phyloP scores from a whole-genome alignment of 1,140 invertebrate species.

The Drosophila santomea region DNA sequence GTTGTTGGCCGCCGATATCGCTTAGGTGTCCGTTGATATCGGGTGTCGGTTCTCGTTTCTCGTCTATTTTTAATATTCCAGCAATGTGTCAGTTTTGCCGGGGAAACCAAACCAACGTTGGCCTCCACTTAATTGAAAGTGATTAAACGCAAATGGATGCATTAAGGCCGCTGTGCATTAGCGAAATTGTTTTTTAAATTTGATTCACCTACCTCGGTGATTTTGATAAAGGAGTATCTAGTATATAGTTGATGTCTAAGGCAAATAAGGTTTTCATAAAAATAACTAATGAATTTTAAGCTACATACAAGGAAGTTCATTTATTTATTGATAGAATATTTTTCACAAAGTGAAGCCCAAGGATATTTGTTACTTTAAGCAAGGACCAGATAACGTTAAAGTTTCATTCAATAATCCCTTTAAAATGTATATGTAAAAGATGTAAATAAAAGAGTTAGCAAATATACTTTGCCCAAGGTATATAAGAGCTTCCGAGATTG shows the following conservation, averaged over 20 bases:
- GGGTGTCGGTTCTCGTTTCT: conserved; percentile 35
- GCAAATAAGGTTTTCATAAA: neutral
- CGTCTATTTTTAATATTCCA: conserved; percentile 63
- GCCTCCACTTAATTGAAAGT: conserved; percentile 52
- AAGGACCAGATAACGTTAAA: neutral
- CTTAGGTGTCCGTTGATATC: conserved; percentile 47
- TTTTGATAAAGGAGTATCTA: conserved; percentile 33
- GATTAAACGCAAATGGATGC: conserved; percentile 55
- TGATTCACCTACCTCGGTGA: conserved; percentile 22
- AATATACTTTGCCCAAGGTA: neutral
- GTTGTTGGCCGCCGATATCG: conserved; percentile 17
- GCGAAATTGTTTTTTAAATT: conserved; percentile 40
- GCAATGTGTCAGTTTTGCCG: conserved; percentile 50
- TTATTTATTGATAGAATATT: too few relatives aligned
- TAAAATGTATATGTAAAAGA: neutral
- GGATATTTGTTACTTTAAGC: neutral
- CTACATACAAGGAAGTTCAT: too few relatives aligned
- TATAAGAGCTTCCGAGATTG: neutral
- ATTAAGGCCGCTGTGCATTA: conserved; percentile 46
- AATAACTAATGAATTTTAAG: too few relatives aligned
- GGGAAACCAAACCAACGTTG: conserved; percentile 12
- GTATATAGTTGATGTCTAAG: neutral
- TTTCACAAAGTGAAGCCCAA: neutral
- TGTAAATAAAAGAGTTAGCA: neutral
- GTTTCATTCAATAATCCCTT: neutral